Evolutionary conservation across 1,140 invertebrate genomes (phyloP).

Genomic region (Acyrthosiphon pisum): DNA sequence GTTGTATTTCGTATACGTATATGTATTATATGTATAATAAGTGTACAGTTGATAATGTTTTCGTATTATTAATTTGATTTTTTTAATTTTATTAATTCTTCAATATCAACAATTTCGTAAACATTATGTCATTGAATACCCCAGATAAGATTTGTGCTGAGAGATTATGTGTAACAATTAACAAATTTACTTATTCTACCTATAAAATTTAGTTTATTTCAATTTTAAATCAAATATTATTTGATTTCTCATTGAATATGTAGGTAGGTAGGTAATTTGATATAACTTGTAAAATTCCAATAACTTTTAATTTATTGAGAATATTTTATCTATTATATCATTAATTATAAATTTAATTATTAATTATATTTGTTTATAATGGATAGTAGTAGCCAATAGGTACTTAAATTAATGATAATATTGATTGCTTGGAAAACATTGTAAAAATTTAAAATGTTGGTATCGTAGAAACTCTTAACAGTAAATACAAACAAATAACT

Average conservation of each 20-base stretch:
- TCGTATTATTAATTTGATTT: not conserved
- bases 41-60: not conserved
- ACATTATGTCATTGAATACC: not conserved
- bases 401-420: too few species aligned
- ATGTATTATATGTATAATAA: not conserved
- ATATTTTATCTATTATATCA: not conserved
- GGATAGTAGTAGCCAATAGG: not conserved
- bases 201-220: not conserved
- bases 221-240: not conserved
- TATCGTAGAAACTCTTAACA: not conserved
- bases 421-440: too few species aligned
- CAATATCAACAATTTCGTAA: slow-evolving; percentile 8
- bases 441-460: not conserved
- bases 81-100: not conserved
- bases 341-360: too few species aligned
- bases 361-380: too few species aligned
- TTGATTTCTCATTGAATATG: not conserved
- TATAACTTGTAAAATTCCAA: not conserved
- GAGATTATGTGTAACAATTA: not conserved
- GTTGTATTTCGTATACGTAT: not conserved
- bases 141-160: not conserved
- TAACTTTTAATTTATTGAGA: not conserved
- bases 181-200: not conserved
- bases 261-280: not conserved
- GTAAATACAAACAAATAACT: not conserved